Percentiles rank a stretch among this genome's conserved stretches.
Conservation (phyloP, 92 coral and sea anemone genomes). For the Phenganax subtilis region DNA sequence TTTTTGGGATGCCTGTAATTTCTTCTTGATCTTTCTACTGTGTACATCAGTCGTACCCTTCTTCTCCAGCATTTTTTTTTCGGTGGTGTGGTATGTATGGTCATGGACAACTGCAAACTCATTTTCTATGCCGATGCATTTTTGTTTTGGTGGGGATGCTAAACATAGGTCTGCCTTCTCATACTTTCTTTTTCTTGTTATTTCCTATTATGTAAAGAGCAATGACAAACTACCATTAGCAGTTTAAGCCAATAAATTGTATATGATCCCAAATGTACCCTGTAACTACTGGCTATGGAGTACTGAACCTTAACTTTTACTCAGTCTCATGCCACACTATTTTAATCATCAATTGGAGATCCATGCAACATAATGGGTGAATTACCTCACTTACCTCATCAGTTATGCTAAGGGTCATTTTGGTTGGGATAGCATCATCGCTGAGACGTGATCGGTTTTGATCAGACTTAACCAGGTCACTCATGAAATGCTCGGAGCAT, state of each 20-base stretch:
- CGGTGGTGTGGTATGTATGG: slow-evolving; percentile 14
- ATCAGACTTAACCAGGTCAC: background rate
- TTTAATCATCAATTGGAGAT: background rate
- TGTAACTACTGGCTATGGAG: too few species aligned
- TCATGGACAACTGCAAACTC: background rate
- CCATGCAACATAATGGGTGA: background rate
- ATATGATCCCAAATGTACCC: too few species aligned
- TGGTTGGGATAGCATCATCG: slow-evolving; percentile 6
- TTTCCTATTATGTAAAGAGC: too few species aligned
- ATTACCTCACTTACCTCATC: background rate
- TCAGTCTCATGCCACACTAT: too few species aligned
- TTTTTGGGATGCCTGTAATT: slow-evolving; percentile 2
- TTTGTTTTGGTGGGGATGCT: background rate
- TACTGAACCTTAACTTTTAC: too few species aligned
- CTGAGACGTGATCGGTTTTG: background rate
- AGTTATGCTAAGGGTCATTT: background rate
- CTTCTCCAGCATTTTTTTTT: slow-evolving; percentile 13
- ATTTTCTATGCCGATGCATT: background rate
- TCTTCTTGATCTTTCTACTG: background rate
- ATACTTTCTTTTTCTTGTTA: too few species aligned
- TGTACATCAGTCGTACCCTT: background rate
- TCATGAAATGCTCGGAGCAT: background rate
- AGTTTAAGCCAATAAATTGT: too few species aligned
- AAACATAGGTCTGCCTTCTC: background rate
- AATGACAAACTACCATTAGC: too few species aligned